Evolutionary conservation across 37 sponge, comb jelly and placozoan species (phyloP), one percentile per base, ranked within the genome.

Genomic region (Ianthella basta): DNA sequence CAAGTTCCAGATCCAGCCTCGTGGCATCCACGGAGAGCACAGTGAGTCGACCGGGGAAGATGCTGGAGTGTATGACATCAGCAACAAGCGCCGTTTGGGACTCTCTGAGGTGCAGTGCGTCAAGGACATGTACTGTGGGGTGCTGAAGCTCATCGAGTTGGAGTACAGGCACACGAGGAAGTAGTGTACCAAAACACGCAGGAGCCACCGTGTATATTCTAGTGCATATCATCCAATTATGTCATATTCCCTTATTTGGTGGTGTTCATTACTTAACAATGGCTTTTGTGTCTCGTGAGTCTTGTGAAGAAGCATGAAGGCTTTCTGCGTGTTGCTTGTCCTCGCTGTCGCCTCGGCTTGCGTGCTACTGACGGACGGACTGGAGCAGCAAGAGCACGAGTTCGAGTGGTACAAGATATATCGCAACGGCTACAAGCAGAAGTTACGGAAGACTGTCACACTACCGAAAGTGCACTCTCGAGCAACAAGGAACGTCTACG

Each of bases 41-140:
- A 85, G 88, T 38, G 94, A 78, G 5, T 82, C 88, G 8, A 69
- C 91, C 19, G 94, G 79, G 18, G 87, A 80, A 65, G 87, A 80
- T 36, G 87, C 64, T 24, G 91, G 89, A 59, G 83, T 88, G 29
- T 96, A 79, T 59, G 97, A 96, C 67, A 89, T 96, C 91, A 87
- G 88, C 67, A 96, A 96, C 86, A 80, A 66, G 55, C 83, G 82
- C 30, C 89, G 97, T n/a, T 73, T 96, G 19, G 97, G 97, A 8
- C 73, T 72, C 65, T 96, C 97, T 38, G 97, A 96, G 79, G 96
- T 98, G 6, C 85, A 91, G 82, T 82, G 89, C 1, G 96, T 95
- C 32, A 94, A 95, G 86, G 84, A 89, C 53, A 84, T 98, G 83
- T 72, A 89, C 50, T 85, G 95, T 85, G 94, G 96, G 68, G 98